Conservation (phyloP, 2,888 invertebrate genomes). For the Polietes domitor region DNA sequence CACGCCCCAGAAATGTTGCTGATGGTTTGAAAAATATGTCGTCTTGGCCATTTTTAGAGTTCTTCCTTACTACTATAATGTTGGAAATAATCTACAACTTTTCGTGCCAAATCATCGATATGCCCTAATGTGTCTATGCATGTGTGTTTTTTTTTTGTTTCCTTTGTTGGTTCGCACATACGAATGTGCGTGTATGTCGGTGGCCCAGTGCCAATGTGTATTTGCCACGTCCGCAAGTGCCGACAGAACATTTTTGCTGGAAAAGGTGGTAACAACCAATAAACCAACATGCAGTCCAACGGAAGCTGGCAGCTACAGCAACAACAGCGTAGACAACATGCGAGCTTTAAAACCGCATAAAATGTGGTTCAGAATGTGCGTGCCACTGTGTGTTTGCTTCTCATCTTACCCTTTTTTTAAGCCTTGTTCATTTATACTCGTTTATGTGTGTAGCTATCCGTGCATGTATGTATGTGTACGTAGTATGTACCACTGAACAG, state of each 20-base stretch:
- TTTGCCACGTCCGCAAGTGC: conserved; percentile 23
- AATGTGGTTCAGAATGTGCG: conserved; percentile 52
- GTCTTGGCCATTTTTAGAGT: too few relatives aligned
- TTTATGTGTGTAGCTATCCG: not conserved
- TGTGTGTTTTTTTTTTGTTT: conserved; percentile 15
- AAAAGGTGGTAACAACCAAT: conserved; percentile 62
- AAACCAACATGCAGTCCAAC: conserved; percentile 50
- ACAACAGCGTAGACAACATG: conserved; percentile 29
- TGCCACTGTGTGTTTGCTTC: not conserved
- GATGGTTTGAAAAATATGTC: too few relatives aligned
- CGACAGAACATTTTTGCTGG: conserved; percentile 1
- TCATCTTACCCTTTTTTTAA: conserved; percentile 23
- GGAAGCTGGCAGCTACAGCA: conserved; percentile 9
- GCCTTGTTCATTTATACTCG: conserved; percentile 25
- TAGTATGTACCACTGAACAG: not conserved
- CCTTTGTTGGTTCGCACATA: not conserved
- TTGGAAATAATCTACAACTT: too few relatives aligned
- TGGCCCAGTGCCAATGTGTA: not conserved
- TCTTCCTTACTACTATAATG: too few relatives aligned
- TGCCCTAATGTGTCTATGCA: too few relatives aligned
- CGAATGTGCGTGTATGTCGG: not conserved
- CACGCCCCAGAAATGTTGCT: too few relatives aligned
- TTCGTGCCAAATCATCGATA: too few relatives aligned
- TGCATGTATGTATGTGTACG: conserved; percentile 2
- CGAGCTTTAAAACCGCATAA: conserved; percentile 56